Conservation (phyloP, 2,888 invertebrate genomes). For the Scaptomyza parva region DNA sequence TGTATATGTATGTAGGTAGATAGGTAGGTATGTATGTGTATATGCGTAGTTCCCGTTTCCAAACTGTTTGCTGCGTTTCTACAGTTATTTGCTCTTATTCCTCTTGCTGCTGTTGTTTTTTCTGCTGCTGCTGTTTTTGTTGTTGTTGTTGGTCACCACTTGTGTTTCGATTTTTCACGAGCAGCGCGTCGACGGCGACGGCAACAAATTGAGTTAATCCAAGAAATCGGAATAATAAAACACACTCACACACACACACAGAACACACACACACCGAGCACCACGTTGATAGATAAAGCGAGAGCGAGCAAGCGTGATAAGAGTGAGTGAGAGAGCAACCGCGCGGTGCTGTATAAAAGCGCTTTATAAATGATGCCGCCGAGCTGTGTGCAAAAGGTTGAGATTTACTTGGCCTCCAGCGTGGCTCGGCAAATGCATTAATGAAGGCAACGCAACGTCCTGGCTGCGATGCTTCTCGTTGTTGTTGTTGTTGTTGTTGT, state of each 20-base stretch:
- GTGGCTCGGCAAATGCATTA: slow-evolving; percentile 68
- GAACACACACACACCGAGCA: slow-evolving; percentile 28
- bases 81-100: slow-evolving; percentile 39
- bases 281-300: slow-evolving; percentile 21
- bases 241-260: slow-evolving; percentile 13
- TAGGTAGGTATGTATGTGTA: slow-evolving; percentile 22
- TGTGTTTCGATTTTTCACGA: slow-evolving; percentile 67
- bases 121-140: background rate
- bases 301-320: slow-evolving; percentile 13
- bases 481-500: background rate
- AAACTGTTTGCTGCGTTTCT: slow-evolving; percentile 51
- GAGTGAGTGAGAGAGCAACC: slow-evolving; percentile 11
- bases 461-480: slow-evolving; percentile 26
- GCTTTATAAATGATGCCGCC: slow-evolving; percentile 71
- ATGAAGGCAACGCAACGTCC: slow-evolving; percentile 61
- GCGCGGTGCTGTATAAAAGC: slow-evolving; percentile 42
- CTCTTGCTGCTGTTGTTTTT: slow-evolving; percentile 17
- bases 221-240: slow-evolving; percentile 80
- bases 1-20: background rate
- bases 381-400: slow-evolving; percentile 69
- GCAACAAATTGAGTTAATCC: slow-evolving; percentile 80
- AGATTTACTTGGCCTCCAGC: slow-evolving; percentile 72
- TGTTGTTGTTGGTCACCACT: slow-evolving; percentile 52
- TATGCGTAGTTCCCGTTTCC: slow-evolving; percentile 41
- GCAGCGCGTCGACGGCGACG: slow-evolving; percentile 53